A percentile compares a stretch with the other conserved stretches of the same genome.
phyloP scores from a whole-genome alignment of 2,888 invertebrate genomes.

The Apeira syringaria region DNA sequence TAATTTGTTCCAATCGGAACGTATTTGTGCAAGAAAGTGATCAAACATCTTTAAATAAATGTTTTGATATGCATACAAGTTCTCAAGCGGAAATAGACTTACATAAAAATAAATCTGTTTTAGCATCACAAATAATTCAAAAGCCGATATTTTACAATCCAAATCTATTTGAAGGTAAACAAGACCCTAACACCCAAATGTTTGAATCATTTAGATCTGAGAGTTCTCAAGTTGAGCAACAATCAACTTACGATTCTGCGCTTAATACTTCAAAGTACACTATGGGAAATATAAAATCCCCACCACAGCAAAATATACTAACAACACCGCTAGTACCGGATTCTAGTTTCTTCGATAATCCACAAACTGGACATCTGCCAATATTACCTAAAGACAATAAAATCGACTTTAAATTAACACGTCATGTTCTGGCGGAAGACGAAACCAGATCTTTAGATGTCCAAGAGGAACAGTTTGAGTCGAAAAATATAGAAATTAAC shows the following conservation, averaged over 20 bases:
- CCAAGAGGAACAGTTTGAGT: conserved; percentile 2
- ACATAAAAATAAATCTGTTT: neutral
- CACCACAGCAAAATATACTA: conserved; percentile 3
- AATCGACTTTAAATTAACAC: neutral
- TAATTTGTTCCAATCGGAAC: conserved; percentile 5
- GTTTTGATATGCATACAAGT: conserved; percentile 1
- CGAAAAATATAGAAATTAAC: neutral
- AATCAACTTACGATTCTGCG: conserved; percentile 6
- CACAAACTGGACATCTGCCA: neutral
- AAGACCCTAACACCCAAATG: neutral
- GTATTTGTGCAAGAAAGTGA: conserved; percentile 4
- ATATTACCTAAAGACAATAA: neutral
- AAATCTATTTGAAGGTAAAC: conserved; percentile 1
- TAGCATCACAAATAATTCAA: neutral
- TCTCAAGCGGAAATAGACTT: neutral
- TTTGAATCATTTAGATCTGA: neutral
- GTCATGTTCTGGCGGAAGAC: neutral
- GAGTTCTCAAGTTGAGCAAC: too few relatives aligned
- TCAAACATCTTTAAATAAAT: conserved; percentile 1
- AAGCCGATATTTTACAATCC: conserved; percentile 9
- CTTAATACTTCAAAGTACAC: conserved; percentile 15
- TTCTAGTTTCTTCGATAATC: conserved; percentile 24
- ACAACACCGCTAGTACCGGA: conserved; percentile 21
- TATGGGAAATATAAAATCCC: conserved; percentile 6
- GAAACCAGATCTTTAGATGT: neutral